Conservation (phyloP, 2,113 vertebrate species). For the Nerophis lumbriciformis region DNA sequence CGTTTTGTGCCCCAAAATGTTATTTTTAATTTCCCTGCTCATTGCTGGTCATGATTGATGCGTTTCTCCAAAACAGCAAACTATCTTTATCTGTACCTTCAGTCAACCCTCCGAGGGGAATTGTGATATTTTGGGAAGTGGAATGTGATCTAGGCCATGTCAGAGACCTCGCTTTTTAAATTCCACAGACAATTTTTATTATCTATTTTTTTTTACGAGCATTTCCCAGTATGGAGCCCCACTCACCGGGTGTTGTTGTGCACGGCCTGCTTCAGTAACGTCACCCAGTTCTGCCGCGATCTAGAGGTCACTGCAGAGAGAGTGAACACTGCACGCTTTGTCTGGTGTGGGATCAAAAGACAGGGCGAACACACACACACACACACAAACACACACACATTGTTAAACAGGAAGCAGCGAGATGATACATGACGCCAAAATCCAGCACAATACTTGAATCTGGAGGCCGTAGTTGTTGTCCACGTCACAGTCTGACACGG, state of each 20-base stretch:
- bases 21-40: background rate
- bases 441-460: constrained; percentile 76
- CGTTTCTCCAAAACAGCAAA: background rate
- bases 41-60: background rate
- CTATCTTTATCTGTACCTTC: background rate
- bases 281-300: constrained; percentile 92
- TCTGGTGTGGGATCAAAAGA: constrained; percentile 72
- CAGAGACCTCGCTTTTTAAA: constrained; percentile 1
- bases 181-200: background rate
- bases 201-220: background rate
- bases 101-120: background rate
- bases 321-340: constrained; percentile 80
- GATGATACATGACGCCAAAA: constrained; percentile 2
- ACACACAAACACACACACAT: constrained; percentile 13
- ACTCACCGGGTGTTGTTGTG: constrained; percentile 80
- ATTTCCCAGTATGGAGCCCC: constrained; percentile 2
- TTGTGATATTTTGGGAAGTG: background rate
- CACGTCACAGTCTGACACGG: constrained; percentile 81
- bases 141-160: constrained; percentile 2
- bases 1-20: background rate
- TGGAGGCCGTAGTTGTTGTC: constrained; percentile 94
- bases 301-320: constrained; percentile 92
- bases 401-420: constrained; percentile 48
- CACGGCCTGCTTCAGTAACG: constrained; percentile 83
- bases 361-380: background rate